phyloP scores from a whole-genome alignment of 2,113 vertebrate genomes.

The Albula glossodonta region DNA sequence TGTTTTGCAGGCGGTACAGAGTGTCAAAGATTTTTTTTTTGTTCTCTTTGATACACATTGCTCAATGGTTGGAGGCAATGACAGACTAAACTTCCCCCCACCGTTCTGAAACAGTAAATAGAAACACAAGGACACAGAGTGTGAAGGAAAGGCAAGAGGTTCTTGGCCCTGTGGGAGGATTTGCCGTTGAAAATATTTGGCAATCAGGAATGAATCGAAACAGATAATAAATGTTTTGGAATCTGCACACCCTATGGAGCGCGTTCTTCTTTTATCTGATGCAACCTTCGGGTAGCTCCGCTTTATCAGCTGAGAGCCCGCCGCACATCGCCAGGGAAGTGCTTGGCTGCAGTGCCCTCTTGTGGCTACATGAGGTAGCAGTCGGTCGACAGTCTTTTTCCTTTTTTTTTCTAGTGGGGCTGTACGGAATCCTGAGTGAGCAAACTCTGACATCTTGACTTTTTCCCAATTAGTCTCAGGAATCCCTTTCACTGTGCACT shows the following conservation, averaged over 20 bases:
- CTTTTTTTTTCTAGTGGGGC: background rate
- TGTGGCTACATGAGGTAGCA: slow-evolving; percentile 44
- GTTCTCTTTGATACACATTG: slow-evolving; percentile 44
- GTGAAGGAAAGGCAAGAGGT: slow-evolving; percentile 38
- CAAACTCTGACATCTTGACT: slow-evolving; percentile 11
- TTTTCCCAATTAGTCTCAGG: slow-evolving; percentile 18
- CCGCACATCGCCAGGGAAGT: slow-evolving; percentile 49
- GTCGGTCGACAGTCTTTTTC: no score
- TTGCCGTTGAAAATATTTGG: slow-evolving; percentile 68
- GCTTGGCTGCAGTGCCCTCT: slow-evolving; percentile 76
- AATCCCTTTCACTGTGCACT: background rate
- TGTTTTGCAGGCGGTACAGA: slow-evolving; percentile 1
- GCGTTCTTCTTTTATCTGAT: slow-evolving; percentile 41
- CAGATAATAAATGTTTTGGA: slow-evolving; percentile 76
- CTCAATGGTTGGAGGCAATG: slow-evolving; percentile 36
- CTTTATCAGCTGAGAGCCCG: slow-evolving; percentile 62
- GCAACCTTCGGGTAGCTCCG: slow-evolving; percentile 34
- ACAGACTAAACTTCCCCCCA: slow-evolving; percentile 45
- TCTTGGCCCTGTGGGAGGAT: slow-evolving; percentile 64
- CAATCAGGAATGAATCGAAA: slow-evolving; percentile 71
- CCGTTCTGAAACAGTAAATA: slow-evolving; percentile 51
- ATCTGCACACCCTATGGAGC: slow-evolving; percentile 67
- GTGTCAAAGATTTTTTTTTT: slow-evolving; percentile 34
- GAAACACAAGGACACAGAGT: slow-evolving; percentile 64
- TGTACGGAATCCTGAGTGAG: slow-evolving; percentile 28